A percentile compares a stretch with the other conserved stretches of the same genome.
Evolutionary conservation across 2,888 invertebrate genomes (phyloP).

Genomic region (Cremastinae sp.): DNA sequence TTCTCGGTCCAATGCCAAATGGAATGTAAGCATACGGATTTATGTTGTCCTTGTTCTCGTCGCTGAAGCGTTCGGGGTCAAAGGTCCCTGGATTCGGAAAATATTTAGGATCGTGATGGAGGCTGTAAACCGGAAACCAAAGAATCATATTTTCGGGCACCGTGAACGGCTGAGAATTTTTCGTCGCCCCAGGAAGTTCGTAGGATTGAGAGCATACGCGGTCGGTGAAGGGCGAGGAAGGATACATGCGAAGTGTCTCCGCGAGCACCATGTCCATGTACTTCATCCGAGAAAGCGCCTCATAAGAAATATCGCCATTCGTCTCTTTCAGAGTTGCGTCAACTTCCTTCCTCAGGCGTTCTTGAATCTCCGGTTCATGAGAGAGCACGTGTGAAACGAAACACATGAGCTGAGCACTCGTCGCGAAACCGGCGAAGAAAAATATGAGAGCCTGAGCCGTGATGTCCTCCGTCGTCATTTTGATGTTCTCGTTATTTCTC

Average conservation of each 20-base stretch:
- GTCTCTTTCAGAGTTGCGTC: slow-evolving; percentile 60
- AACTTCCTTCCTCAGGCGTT: slow-evolving; percentile 75
- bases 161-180: slow-evolving; percentile 39
- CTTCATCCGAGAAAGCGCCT: slow-evolving; percentile 61
- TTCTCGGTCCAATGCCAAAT: slow-evolving; percentile 69
- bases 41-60: slow-evolving; percentile 59
- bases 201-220: slow-evolving; percentile 81
- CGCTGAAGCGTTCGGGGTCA: slow-evolving; percentile 64
- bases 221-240: slow-evolving; percentile 80
- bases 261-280: slow-evolving; percentile 68
- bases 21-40: slow-evolving; percentile 68
- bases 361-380: slow-evolving; percentile 79
- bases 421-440: slow-evolving; percentile 69
- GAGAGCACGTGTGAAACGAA: slow-evolving; percentile 64
- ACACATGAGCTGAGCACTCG: slow-evolving; percentile 64
- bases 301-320: slow-evolving; percentile 60
- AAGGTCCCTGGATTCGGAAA: slow-evolving; percentile 63
- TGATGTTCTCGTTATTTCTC: slow-evolving; percentile 57
- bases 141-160: slow-evolving; percentile 57
- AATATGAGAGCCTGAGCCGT: slow-evolving; percentile 78
- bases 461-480: slow-evolving; percentile 73
- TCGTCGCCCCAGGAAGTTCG: slow-evolving; percentile 74
- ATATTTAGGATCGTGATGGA: slow-evolving; percentile 68
- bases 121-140: slow-evolving; percentile 61
- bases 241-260: slow-evolving; percentile 82